Conservation (phyloP, 2,888 invertebrate species). For the Ypsolopha sequella region DNA sequence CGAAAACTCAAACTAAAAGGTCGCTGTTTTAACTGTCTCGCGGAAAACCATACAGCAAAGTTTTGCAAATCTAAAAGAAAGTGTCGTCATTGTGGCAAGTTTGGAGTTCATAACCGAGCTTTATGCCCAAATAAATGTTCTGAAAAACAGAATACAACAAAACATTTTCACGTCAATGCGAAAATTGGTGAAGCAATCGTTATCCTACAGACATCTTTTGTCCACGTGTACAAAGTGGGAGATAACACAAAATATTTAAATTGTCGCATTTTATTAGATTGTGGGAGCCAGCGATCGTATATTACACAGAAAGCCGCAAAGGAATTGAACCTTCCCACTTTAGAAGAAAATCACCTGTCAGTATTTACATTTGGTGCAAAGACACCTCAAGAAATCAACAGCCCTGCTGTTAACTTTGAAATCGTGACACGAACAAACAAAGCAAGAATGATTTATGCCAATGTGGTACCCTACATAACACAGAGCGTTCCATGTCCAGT, state of each 20-base stretch:
- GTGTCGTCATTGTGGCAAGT: not conserved
- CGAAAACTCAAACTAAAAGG: not conserved
- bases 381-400: not conserved
- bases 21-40: conserved; percentile 1
- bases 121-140: not conserved
- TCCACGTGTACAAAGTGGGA: not conserved
- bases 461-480: not conserved
- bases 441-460: not conserved
- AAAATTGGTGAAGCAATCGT: too few species aligned
- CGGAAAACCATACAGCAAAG: not conserved
- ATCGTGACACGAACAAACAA: not conserved
- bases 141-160: not conserved
- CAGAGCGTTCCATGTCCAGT: not conserved
- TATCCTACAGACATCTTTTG: not conserved
- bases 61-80: not conserved
- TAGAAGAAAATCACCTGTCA: not conserved
- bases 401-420: not conserved
- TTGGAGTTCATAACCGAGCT: not conserved
- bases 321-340: not conserved
- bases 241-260: not conserved
- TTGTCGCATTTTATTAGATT: not conserved
- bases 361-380: conserved; percentile 1
- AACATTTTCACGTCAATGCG: not conserved
- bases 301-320: not conserved
- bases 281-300: not conserved